Percentiles rank a stretch among this genome's conserved stretches.
These are phyloP conservation scores for Cichlasoma orientale DNA, from an alignment of 2,797 vertebrate genomes.

Conservation along the genomic window DNA sequence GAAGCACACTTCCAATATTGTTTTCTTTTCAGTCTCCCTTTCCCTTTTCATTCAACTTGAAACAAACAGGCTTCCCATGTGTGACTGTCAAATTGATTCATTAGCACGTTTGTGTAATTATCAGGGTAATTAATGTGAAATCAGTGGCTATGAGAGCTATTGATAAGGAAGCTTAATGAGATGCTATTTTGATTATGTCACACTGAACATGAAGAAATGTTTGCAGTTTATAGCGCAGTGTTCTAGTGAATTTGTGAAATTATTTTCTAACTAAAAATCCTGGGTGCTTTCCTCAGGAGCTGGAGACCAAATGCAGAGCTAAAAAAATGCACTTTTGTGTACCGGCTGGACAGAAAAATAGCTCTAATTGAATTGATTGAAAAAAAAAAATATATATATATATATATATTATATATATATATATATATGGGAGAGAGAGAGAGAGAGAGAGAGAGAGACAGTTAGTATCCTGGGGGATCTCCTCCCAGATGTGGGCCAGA, in stretches of 20 bases:
- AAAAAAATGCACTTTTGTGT: not conserved
- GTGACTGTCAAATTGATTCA: slow-evolving; percentile 55
- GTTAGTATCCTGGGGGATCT: too few relatives aligned
- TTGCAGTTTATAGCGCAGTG: not conserved
- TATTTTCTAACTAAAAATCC: not conserved
- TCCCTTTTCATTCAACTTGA: slow-evolving; percentile 13
- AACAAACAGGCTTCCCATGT: slow-evolving; percentile 26
- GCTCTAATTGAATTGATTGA: not conserved
- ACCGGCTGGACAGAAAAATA: not conserved
- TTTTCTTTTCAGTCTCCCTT: slow-evolving; percentile 3
- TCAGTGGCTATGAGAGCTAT: slow-evolving; percentile 18
- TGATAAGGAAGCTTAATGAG: slow-evolving; percentile 35
- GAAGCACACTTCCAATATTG: slow-evolving; percentile 19
- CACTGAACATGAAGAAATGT: slow-evolving; percentile 4
- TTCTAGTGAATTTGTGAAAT: not conserved
- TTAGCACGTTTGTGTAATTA: slow-evolving; percentile 60
- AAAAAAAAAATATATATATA: too few relatives aligned
- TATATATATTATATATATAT: too few relatives aligned
- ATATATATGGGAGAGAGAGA: too few relatives aligned
- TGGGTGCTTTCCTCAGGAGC: not conserved
- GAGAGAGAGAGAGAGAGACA: too few relatives aligned
- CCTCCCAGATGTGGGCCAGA: too few relatives aligned
- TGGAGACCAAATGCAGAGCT: not conserved
- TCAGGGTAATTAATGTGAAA: slow-evolving; percentile 44
- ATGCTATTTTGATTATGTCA: slow-evolving; percentile 26